These are phyloP conservation scores for Oncorhynchus gorbuscha DNA, from an alignment of 2,113 vertebrate species.

Conservation along the genomic window DNA sequence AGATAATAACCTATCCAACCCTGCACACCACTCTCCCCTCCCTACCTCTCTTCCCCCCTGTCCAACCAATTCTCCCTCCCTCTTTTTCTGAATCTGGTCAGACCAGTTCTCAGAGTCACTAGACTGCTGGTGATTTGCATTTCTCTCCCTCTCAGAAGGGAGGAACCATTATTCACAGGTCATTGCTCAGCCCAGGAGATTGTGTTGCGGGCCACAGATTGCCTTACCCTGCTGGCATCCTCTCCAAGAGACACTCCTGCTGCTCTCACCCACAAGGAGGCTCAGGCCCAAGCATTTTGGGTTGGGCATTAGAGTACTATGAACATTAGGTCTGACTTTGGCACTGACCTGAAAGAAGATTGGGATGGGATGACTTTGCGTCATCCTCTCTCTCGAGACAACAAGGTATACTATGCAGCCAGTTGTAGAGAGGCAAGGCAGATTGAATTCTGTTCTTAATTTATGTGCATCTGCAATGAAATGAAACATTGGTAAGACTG, in stretches of 20 bases:
- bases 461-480: neutral
- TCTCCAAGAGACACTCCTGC: conserved; percentile 30
- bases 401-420: neutral
- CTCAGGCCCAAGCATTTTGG: neutral
- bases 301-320: neutral
- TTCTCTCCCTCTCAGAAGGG: conserved; percentile 38
- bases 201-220: conserved; percentile 45
- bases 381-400: neutral
- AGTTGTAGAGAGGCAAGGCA: neutral
- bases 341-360: neutral
- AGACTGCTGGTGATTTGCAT: conserved; percentile 49
- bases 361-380: neutral
- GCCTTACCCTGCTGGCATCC: conserved; percentile 41
- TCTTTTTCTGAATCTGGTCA: conserved; percentile 38
- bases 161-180: conserved; percentile 52
- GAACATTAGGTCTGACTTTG: neutral
- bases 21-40: too few species aligned
- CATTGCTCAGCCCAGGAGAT: conserved; percentile 42
- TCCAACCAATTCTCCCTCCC: conserved; percentile 12
- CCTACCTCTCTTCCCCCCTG: neutral
- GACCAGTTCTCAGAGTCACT: conserved; percentile 50
- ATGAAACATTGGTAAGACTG: neutral
- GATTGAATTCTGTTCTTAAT: neutral
- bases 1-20: too few species aligned
- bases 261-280: conserved; percentile 29